Evolutionary conservation across 35 echinoderm and acorn worm species (phyloP), one percentile per base, ranked within the genome.

Genomic region (Diadema setosum): DNA sequence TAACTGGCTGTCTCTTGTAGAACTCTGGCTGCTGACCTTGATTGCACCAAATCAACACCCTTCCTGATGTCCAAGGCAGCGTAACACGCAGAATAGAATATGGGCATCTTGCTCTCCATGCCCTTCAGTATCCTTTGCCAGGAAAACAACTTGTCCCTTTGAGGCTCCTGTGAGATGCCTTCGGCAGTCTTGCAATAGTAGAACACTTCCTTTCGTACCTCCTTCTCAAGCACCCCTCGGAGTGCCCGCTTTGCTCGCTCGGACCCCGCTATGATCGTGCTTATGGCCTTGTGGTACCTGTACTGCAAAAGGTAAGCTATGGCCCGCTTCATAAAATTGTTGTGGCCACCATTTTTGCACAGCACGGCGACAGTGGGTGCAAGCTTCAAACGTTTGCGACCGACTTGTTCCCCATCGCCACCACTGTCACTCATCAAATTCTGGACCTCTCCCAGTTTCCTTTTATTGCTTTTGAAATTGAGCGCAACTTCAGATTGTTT

Each of bases 331-430:
- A 78, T 78, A 21, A 15, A 78, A 41, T 78, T 78, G 21, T 78
- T 78, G 20, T 78, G 73, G 2, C 73, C 73, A 78, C 73, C 73
- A 78, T 78, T 78, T 78, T 78, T 78, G 73, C 73, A 78, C 39
- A 78, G 40, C 2, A 78, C 73, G 5, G 73, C 36, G n/a, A 78
- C 73, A 15, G 73, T 78, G 14, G 73, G 73, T 32, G 29, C 73
- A 5, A 78, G 37, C 25, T 44, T 78, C 73, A 78, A 24, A 44
- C 36, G 73, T 78, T 78, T 78, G 9, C 73, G 27, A 33, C 63
- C 37, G n/a, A n/a, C n/a, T 31, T 16, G 63, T 67, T 67, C 63
- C 14, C 27, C 30, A 32, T 14, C 3, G 3, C 12, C 2, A 4
- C 25, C 30, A 25, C 21, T 29, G n/a, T 74, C 33, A 7, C 14